These are phyloP conservation scores for Leptopilina myrica DNA, from an alignment of 2,888 invertebrate species.

Conservation along the genomic window DNA sequence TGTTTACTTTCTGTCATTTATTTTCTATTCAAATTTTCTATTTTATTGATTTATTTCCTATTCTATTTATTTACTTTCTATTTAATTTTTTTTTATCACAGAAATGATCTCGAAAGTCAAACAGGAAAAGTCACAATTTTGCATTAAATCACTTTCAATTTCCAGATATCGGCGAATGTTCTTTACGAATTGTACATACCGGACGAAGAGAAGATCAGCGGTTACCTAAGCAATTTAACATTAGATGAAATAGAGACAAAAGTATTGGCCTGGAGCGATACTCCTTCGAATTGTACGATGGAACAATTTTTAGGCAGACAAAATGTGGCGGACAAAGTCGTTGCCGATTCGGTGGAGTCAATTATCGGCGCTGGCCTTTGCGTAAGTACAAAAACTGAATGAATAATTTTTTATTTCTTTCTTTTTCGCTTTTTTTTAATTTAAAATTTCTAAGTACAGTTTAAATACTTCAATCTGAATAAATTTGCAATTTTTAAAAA, in stretches of 20 bases:
- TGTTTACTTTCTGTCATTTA: too few relatives aligned
- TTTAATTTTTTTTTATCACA: too few relatives aligned
- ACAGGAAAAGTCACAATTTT: too few relatives aligned
- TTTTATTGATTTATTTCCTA: too few relatives aligned
- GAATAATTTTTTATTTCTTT: too few relatives aligned
- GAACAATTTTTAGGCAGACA: conserved; percentile 77
- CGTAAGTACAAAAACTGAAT: conserved; percentile 60
- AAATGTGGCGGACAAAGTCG: conserved; percentile 81
- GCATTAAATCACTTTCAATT: neutral
- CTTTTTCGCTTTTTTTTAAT: too few relatives aligned
- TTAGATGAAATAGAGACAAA: conserved; percentile 65
- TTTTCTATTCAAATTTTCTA: too few relatives aligned
- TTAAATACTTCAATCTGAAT: too few relatives aligned
- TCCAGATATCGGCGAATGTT: conserved; percentile 77
- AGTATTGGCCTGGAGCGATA: conserved; percentile 68
- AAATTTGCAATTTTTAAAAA: too few relatives aligned
- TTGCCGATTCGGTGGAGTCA: conserved; percentile 92
- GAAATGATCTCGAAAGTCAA: too few relatives aligned
- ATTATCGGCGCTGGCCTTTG: conserved; percentile 87
- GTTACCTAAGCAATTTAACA: conserved; percentile 73
- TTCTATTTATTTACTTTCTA: neutral
- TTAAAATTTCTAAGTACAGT: too few relatives aligned
- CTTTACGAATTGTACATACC: conserved; percentile 78
- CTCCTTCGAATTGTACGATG: conserved; percentile 75
- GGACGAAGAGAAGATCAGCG: conserved; percentile 75